A percentile compares a stretch with the other conserved stretches of the same genome.
phyloP scores from a whole-genome alignment of 1,140 invertebrate species.

The Dolichoris vasculosae region DNA sequence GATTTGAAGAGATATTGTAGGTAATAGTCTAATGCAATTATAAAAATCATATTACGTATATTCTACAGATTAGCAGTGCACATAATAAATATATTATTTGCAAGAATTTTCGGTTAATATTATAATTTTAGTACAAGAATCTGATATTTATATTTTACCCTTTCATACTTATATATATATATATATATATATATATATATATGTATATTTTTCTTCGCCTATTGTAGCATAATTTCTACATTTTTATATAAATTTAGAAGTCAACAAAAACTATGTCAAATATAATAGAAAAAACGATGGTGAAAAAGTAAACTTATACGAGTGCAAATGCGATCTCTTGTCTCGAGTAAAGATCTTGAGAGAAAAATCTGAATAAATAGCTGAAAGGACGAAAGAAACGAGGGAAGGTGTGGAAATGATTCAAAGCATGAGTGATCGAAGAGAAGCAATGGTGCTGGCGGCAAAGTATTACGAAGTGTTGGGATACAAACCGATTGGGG shows the following conservation, averaged over 20 bases:
- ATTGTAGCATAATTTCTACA: background rate
- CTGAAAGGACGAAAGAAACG: background rate
- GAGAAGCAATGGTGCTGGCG: conserved; percentile 48
- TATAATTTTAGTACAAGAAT: background rate
- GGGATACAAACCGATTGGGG: conserved; percentile 11
- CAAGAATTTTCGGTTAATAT: background rate
- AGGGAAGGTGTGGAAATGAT: conserved; percentile 31
- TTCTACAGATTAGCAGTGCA: background rate
- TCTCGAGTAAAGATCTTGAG: conserved; percentile 1
- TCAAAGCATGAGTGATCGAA: conserved; percentile 41
- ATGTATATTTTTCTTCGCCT: background rate
- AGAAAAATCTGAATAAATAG: conserved; percentile 51
- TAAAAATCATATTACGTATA: background rate
- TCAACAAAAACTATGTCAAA: background rate
- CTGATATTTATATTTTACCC: background rate
- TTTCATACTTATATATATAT: background rate
- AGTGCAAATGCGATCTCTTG: conserved; percentile 16
- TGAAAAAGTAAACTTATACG: conserved; percentile 32
- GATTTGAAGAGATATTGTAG: background rate
- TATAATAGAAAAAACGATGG: background rate
- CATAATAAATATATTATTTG: background rate
- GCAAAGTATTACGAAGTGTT: conserved; percentile 58
- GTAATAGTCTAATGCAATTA: background rate
- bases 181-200: too few species aligned
- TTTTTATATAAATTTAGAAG: background rate